phyloP scores from a whole-genome alignment of 2,797 vertebrate genomes.

The Tapera naevia region DNA sequence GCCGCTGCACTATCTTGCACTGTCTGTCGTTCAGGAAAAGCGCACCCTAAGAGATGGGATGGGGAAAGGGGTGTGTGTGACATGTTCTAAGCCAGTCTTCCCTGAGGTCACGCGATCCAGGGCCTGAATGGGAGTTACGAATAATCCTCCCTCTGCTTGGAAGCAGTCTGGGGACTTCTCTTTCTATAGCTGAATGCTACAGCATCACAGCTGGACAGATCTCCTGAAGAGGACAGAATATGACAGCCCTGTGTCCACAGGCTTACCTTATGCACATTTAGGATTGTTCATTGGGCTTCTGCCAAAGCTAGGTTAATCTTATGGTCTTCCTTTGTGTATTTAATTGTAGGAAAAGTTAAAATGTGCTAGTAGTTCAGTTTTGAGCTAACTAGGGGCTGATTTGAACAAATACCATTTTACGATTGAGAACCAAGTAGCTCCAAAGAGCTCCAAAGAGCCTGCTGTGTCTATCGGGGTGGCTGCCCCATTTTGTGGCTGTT shows the following conservation, averaged over 20 bases:
- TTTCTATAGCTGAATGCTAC: neutral
- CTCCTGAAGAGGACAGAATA: neutral
- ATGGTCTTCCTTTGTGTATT: neutral
- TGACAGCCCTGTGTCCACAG: neutral
- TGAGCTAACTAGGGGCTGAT: neutral
- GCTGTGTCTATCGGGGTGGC: neutral
- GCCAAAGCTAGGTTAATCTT: neutral
- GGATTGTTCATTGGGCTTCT: neutral
- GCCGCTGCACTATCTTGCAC: constrained; percentile 85
- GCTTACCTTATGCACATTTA: neutral
- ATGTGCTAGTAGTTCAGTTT: neutral
- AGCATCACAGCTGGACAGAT: neutral
- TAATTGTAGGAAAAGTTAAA: neutral
- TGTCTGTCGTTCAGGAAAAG: constrained; percentile 83
- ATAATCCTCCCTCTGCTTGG: neutral
- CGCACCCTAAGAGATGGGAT: constrained; percentile 77
- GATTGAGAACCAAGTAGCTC: neutral
- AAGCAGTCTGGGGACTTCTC: neutral
- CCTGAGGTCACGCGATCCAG: neutral
- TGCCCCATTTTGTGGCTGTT: neutral
- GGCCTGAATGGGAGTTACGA: neutral
- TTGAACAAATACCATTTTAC: neutral
- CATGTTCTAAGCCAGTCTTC: neutral
- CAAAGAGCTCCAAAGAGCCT: neutral
- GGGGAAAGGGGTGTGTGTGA: neutral